Percentiles rank a stretch among this genome's conserved stretches.
Conservation (phyloP, 64 coral and sea anemone species). For the Actinia tenebrosa region DNA sequence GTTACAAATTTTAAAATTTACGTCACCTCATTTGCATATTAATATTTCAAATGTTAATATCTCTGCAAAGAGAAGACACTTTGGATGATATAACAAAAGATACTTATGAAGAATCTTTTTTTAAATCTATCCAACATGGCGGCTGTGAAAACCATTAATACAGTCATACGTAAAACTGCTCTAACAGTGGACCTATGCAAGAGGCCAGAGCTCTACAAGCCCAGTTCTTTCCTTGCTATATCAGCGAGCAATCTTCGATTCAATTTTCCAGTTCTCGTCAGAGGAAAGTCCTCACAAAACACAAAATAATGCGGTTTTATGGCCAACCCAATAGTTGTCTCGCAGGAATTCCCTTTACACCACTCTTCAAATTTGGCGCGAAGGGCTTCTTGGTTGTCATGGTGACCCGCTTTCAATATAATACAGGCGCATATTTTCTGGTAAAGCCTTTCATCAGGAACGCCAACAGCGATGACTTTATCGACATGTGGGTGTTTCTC, state of each 20-base stretch:
- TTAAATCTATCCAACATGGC: too few species aligned
- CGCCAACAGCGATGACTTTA: slow-evolving; percentile 22
- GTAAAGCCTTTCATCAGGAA: slow-evolving; percentile 50
- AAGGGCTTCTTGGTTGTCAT: neutral
- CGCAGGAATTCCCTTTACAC: slow-evolving; percentile 9
- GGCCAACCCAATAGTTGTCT: slow-evolving; percentile 12
- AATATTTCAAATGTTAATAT: too few species aligned
- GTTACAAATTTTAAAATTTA: too few species aligned
- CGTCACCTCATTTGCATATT: too few species aligned
- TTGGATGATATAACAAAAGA: too few species aligned
- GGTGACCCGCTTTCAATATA: slow-evolving; percentile 11
- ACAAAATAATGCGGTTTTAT: slow-evolving; percentile 27
- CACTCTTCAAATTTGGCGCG: slow-evolving; percentile 34
- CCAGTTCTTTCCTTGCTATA: slow-evolving; percentile 24
- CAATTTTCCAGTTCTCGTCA: slow-evolving; percentile 25
- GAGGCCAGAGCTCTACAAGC: neutral
- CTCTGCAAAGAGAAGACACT: too few species aligned
- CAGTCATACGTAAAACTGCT: too few species aligned
- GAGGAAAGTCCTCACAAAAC: slow-evolving; percentile 14
- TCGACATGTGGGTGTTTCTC: slow-evolving; percentile 19
- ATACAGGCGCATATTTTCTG: slow-evolving; percentile 57
- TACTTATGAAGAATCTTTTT: too few species aligned
- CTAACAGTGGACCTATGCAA: too few species aligned
- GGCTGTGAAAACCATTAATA: too few species aligned
- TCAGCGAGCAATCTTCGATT: slow-evolving; percentile 10